Evolutionary conservation across 2,888 invertebrate genomes (phyloP).

Genomic region (Nebria brevicollis): DNA sequence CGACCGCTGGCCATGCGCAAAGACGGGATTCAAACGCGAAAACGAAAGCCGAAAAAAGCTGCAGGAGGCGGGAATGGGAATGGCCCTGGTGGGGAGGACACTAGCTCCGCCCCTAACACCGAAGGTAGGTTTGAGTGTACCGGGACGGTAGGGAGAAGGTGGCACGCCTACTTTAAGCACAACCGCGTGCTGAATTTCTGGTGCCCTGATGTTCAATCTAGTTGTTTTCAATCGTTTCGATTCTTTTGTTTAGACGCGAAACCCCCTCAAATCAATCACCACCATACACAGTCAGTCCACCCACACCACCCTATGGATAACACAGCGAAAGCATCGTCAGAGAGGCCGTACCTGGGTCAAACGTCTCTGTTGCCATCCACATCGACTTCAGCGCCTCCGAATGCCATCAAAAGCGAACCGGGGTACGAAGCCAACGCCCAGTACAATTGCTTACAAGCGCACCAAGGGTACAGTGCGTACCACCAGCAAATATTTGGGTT

Average conservation of each 20-base stretch:
- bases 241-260: slow-evolving; percentile 57
- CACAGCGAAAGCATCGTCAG: slow-evolving; percentile 51
- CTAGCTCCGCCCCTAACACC: slow-evolving; percentile 57
- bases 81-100: slow-evolving; percentile 55
- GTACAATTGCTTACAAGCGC: slow-evolving; percentile 60
- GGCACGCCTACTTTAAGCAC: not conserved
- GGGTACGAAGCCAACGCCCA: slow-evolving; percentile 57
- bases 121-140: not conserved
- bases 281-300: slow-evolving; percentile 28
- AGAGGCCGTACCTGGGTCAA: slow-evolving; percentile 68
- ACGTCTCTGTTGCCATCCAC: slow-evolving; percentile 67
- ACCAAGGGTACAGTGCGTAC: slow-evolving; percentile 61
- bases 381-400: slow-evolving; percentile 39
- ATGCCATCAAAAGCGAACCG: slow-evolving; percentile 62
- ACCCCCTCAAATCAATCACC: slow-evolving; percentile 53
- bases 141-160: not conserved
- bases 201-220: not conserved
- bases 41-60: slow-evolving; percentile 90
- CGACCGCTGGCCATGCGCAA: slow-evolving; percentile 95
- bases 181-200: slow-evolving; percentile 5
- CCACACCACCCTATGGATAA: slow-evolving; percentile 42
- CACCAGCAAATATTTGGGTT: slow-evolving; percentile 69
- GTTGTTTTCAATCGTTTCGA: no score
- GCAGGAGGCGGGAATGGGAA: slow-evolving; percentile 66
- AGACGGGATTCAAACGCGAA: slow-evolving; percentile 95